phyloP scores from a whole-genome alignment of 2,888 invertebrate genomes.

The Erynnis tages region DNA sequence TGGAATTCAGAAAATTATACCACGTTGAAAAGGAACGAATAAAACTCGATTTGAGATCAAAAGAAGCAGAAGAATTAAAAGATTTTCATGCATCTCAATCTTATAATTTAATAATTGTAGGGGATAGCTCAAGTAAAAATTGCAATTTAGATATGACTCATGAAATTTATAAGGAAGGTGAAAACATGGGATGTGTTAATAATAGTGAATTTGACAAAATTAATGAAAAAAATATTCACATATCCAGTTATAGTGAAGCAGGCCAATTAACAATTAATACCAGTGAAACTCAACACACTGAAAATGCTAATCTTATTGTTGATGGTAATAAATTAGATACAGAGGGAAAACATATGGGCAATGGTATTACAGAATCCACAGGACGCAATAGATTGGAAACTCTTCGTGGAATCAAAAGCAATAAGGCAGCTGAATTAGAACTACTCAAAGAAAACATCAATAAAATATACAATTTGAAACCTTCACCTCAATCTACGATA shows the following conservation, averaged over 20 bases:
- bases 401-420: slow-evolving; percentile 17
- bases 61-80: background rate
- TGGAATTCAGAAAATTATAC: slow-evolving; percentile 65
- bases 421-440: slow-evolving; percentile 44
- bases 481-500: background rate
- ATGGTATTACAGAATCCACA: background rate
- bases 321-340: background rate
- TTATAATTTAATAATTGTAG: background rate
- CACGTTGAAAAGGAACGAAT: slow-evolving; percentile 35
- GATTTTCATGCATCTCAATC: background rate
- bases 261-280: background rate
- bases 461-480: slow-evolving; percentile 45
- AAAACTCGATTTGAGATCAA: background rate
- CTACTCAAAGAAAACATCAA: slow-evolving; percentile 49
- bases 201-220: background rate
- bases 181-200: too few species aligned
- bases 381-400: slow-evolving; percentile 10
- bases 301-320: background rate
- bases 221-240: background rate
- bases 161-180: background rate
- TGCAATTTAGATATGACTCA: background rate
- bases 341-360: background rate
- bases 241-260: background rate
- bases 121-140: background rate
- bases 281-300: too few species aligned